These are phyloP conservation scores for Xylota sylvarum DNA, from an alignment of 2,888 invertebrate species.

Conservation along the genomic window DNA sequence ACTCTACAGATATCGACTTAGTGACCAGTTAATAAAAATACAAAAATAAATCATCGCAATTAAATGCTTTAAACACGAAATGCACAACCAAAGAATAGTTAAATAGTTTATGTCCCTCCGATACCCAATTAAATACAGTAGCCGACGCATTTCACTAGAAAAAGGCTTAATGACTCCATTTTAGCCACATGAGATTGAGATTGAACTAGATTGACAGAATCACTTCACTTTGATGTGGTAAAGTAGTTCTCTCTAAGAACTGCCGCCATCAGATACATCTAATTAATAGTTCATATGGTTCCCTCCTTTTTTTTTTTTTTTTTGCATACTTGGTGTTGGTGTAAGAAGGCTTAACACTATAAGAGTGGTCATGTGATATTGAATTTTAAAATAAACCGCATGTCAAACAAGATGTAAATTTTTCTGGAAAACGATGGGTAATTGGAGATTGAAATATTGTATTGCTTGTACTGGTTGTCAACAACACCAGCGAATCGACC, in stretches of 20 bases:
- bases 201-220: constrained; percentile 1
- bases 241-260: constrained; percentile 2
- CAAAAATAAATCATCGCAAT: not conserved
- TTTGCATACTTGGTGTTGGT: not conserved
- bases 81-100: not conserved
- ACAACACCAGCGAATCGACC: not conserved
- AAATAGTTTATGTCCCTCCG: not conserved
- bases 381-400: constrained; percentile 32
- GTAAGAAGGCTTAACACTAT: not conserved
- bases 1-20: not conserved
- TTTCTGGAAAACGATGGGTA: constrained; percentile 15
- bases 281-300: constrained; percentile 20
- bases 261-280: constrained; percentile 36
- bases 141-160: not conserved
- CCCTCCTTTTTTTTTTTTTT: not conserved
- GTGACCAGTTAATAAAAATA: not conserved
- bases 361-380: constrained; percentile 7
- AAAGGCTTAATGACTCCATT: not conserved
- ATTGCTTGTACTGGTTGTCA: not conserved
- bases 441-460: constrained; percentile 21
- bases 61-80: not conserved
- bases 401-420: constrained; percentile 31
- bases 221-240: not conserved
- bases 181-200: constrained; percentile 1
- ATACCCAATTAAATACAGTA: constrained; percentile 2